Percentiles rank a stretch among this genome's conserved stretches.
These are phyloP conservation scores for Lordiphosa clarofinis DNA, from an alignment of 1,140 invertebrate genomes.

Conservation along the genomic window DNA sequence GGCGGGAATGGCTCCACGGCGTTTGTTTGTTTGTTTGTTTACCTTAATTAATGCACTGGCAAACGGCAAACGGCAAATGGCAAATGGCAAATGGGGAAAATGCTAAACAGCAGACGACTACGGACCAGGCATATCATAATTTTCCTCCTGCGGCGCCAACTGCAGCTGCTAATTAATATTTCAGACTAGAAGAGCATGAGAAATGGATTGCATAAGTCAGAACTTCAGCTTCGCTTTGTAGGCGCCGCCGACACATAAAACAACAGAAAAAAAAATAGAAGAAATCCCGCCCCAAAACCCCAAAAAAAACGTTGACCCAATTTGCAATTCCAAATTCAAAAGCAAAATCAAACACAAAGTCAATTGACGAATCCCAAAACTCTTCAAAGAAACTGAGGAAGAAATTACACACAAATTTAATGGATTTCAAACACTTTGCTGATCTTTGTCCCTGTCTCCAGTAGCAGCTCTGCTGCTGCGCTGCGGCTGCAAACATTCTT, in stretches of 20 bases:
- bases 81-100: slow-evolving; percentile 20
- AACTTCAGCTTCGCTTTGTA: background rate
- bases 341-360: slow-evolving; percentile 31
- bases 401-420: too few species aligned
- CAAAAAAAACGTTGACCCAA: slow-evolving; percentile 36
- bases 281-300: too few species aligned
- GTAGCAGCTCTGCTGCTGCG: too few species aligned
- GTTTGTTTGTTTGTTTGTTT: slow-evolving; percentile 57
- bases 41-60: slow-evolving; percentile 73
- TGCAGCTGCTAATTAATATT: slow-evolving; percentile 67
- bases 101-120: background rate
- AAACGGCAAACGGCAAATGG: slow-evolving; percentile 34
- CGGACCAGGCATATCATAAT: background rate
- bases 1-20: background rate
- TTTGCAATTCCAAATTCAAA: slow-evolving; percentile 38
- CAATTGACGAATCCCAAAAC: too few species aligned
- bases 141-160: background rate
- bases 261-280: slow-evolving; percentile 6
- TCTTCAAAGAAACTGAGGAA: background rate
- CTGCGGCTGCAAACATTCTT: too few species aligned
- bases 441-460: too few species aligned
- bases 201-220: background rate
- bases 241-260: background rate
- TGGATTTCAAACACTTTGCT: too few species aligned
- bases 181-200: slow-evolving; percentile 32